phyloP scores from a whole-genome alignment of 2,113 vertebrate genomes.

The Archilochus colubris region DNA sequence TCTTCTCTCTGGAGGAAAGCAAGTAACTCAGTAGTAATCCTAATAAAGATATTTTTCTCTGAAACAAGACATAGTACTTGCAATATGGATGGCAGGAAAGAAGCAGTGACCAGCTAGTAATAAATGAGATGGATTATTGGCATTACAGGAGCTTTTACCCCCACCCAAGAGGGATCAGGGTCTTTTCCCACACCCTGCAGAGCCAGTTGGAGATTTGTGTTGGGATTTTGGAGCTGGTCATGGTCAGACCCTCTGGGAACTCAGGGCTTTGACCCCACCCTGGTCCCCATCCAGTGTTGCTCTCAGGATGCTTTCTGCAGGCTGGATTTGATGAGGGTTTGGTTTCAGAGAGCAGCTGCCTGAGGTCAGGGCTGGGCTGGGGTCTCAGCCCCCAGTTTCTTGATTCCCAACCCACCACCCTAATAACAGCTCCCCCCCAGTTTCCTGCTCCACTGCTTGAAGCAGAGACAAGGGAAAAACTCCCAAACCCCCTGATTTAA shows the following conservation, averaged over 20 bases:
- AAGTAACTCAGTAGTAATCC: neutral
- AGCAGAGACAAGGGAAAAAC: neutral
- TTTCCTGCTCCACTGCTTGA: neutral
- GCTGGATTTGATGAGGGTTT: neutral
- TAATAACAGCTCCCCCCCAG: neutral
- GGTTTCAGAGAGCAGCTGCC: neutral
- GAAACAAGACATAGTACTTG: neutral
- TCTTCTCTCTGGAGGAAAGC: neutral
- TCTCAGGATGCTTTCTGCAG: neutral
- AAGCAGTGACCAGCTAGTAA: neutral
- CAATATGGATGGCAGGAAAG: neutral
- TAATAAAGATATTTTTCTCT: neutral
- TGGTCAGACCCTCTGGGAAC: neutral
- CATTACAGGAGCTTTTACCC: neutral
- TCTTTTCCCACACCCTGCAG: neutral
- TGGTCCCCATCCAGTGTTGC: accelerated
- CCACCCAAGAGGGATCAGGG: neutral
- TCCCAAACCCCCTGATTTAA: neutral
- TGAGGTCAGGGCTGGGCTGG: neutral
- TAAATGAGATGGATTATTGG: neutral
- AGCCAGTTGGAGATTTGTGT: neutral
- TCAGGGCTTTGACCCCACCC: neutral
- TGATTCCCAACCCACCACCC: neutral
- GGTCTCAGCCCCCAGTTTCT: neutral
- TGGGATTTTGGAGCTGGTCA: neutral